These are phyloP conservation scores for Thomomys bottae DNA, from an alignment of 2,113 vertebrate species.

Conservation along the genomic window DNA sequence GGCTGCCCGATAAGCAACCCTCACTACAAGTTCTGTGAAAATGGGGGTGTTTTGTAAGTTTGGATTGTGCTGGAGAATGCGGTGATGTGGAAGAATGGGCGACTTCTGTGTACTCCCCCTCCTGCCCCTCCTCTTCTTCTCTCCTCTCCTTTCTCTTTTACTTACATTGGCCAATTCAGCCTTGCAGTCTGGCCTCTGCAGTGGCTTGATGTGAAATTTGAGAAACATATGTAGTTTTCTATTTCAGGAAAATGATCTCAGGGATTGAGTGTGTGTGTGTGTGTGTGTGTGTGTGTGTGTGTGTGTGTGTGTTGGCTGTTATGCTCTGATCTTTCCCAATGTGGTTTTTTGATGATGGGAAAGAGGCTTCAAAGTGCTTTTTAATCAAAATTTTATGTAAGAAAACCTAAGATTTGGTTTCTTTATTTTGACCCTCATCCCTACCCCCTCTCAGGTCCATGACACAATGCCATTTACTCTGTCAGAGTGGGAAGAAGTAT, in stretches of 20 bases:
- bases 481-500: constrained; percentile 69
- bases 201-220: constrained; percentile 91
- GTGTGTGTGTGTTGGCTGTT: constrained; percentile 84
- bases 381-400: constrained; percentile 74
- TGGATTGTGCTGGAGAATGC: constrained; percentile 80
- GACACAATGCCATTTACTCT: constrained; percentile 54
- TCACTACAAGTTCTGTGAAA: constrained; percentile 77
- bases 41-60: constrained; percentile 77
- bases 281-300: no score
- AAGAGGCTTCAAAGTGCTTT: constrained; percentile 77
- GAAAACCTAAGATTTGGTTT: constrained; percentile 64
- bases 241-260: constrained; percentile 92
- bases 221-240: constrained; percentile 91
- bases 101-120: constrained; percentile 66
- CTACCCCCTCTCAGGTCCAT: not conserved
- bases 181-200: constrained; percentile 84
- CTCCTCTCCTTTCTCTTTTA: constrained; percentile 10
- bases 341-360: constrained; percentile 83
- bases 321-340: constrained; percentile 87
- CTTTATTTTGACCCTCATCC: constrained; percentile 9
- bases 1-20: constrained; percentile 85
- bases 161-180: constrained; percentile 83
- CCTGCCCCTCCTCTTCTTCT: constrained; percentile 41
- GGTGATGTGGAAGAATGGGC: constrained; percentile 78
- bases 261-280: constrained; percentile 83